These are phyloP conservation scores for Aphaenogaster rudis DNA, from an alignment of 1,140 invertebrate species.

Conservation along the genomic window DNA sequence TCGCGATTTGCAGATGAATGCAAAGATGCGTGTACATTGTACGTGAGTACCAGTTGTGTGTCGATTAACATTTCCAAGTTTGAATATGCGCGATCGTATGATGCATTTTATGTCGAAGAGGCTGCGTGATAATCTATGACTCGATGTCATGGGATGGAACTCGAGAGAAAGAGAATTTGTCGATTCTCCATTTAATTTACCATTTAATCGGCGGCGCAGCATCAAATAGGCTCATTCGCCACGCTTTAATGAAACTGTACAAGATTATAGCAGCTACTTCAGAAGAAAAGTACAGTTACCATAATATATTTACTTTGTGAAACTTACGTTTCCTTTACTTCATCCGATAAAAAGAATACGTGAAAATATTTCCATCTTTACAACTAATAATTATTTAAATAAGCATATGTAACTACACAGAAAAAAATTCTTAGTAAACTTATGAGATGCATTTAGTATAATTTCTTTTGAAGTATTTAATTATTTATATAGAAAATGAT, in stretches of 20 bases:
- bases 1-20: slow-evolving; percentile 47
- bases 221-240: not conserved
- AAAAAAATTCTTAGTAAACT: no score
- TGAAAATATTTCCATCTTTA: not conserved
- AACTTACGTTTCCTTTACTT: not conserved
- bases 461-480: no score
- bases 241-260: slow-evolving; percentile 37
- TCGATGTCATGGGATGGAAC: not conserved
- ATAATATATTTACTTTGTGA: not conserved
- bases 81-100: not conserved
- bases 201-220: slow-evolving; percentile 40
- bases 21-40: slow-evolving; percentile 14
- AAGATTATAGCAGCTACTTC: slow-evolving; percentile 3
- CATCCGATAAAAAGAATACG: not conserved
- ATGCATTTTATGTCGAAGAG: slow-evolving; percentile 26
- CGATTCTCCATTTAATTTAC: slow-evolving; percentile 32
- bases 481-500: no score
- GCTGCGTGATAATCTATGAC: slow-evolving; percentile 35
- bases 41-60: slow-evolving; percentile 12
- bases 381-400: not conserved
- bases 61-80: slow-evolving; percentile 48
- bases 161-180: not conserved
- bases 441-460: no score
- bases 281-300: not conserved
- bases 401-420: not conserved